These are phyloP conservation scores for Monarcha castaneiventris DNA, from an alignment of 2,113 vertebrate species.

Conservation along the genomic window DNA sequence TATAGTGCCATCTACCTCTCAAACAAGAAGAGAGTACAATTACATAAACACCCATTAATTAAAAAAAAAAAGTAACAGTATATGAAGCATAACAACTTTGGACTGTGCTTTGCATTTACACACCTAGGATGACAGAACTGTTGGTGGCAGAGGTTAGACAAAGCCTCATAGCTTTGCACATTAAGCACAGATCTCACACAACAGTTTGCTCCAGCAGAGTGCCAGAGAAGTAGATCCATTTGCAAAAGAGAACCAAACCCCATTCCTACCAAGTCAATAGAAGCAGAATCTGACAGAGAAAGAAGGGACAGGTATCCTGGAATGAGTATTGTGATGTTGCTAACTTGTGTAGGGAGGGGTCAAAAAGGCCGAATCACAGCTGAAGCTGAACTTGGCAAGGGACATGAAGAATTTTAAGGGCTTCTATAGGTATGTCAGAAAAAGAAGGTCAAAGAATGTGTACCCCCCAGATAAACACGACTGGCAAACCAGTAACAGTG, in stretches of 20 bases:
- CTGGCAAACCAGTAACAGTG: not conserved
- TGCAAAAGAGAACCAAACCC: not conserved
- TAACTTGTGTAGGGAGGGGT: rapidly evolving
- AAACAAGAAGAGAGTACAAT: not conserved
- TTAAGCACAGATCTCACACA: not conserved
- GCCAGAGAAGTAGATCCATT: not conserved
- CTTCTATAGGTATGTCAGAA: not conserved
- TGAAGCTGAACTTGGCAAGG: not conserved
- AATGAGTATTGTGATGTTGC: not conserved
- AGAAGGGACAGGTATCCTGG: not conserved
- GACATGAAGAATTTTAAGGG: not conserved
- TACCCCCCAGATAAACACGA: rapidly evolving
- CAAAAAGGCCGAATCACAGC: not conserved
- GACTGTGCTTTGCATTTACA: not conserved
- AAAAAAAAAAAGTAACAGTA: not conserved
- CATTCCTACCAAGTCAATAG: not conserved
- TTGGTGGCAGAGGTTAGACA: not conserved
- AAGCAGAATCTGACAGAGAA: not conserved
- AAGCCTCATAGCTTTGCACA: not conserved
- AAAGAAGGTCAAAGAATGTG: not conserved
- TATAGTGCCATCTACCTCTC: not conserved
- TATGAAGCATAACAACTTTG: not conserved
- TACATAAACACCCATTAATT: not conserved
- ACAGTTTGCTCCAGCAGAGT: not conserved
- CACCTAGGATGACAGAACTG: not conserved